These are phyloP conservation scores for Gonatopus flavifemur DNA, from an alignment of 1,140 invertebrate genomes.

Conservation along the genomic window DNA sequence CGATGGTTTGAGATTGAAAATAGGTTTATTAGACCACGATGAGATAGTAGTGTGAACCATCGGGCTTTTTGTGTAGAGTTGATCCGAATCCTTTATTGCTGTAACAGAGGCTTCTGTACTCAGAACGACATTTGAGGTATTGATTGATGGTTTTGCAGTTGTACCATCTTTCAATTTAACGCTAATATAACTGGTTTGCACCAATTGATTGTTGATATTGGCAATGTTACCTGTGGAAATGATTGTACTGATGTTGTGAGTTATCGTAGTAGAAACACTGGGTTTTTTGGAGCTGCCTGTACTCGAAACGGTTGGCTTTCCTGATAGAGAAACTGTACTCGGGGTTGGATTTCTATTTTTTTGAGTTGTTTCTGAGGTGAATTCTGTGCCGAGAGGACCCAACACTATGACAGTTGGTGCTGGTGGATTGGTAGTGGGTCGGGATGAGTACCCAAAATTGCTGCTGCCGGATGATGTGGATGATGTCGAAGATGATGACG, in stretches of 20 bases:
- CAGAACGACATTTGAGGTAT: neutral
- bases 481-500: constrained; percentile 19
- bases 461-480: too few relatives aligned
- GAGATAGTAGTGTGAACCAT: constrained; percentile 46
- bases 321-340: constrained; percentile 22
- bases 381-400: constrained; percentile 56
- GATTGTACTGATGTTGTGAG: constrained; percentile 54
- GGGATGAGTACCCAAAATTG: constrained; percentile 35
- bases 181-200: constrained; percentile 52
- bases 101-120: constrained; percentile 12
- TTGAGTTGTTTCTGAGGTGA: constrained; percentile 52
- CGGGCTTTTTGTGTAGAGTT: constrained; percentile 15
- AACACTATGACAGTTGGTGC: constrained; percentile 75
- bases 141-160: constrained; percentile 28
- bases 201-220: constrained; percentile 43
- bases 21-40: constrained; percentile 44
- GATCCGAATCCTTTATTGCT: neutral
- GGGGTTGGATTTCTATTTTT: constrained; percentile 50
- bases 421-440: constrained; percentile 55
- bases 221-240: constrained; percentile 37
- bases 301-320: constrained; percentile 15
- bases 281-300: constrained; percentile 42
- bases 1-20: constrained; percentile 42
- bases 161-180: constrained; percentile 49
- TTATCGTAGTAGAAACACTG: constrained; percentile 46